Evolutionary conservation across 2,888 invertebrate species (phyloP), one percentile per base, ranked within the genome.

Genomic region (Watsonalla cultraria): DNA sequence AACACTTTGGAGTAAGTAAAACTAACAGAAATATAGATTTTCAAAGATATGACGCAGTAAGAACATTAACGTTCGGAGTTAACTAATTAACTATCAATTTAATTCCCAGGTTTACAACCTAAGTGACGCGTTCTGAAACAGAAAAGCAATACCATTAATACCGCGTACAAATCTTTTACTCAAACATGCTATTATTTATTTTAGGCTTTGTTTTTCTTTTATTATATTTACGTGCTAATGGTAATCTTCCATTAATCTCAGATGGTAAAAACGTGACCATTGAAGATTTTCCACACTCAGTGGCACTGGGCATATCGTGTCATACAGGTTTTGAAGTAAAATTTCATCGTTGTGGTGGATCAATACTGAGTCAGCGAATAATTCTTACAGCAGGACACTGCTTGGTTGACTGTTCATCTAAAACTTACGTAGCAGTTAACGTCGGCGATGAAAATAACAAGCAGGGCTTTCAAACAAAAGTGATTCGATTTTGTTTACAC

Each of bases 261-360:
- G 62, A 59, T 0, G 69, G 71, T 45, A 55, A 55, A 0, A 46
- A 55, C 8, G 50, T 64, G 5, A 15, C 52, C 2, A 66, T 68
- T 51, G 51, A 51, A 7, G 9, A 48, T 4, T 64, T 54, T 46
- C 68, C 68, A 1, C 67, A 69, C 49, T 55, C 65, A 0, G 64
- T 60, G 0, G 61, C 60, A 47, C 51, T 74, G 35, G 52, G 61
- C 46, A 53, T 73, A 47, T n/a, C 54, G 46, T 62, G 65, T 60
- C 13, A 58, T 46, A 11, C 55, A 51, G 6, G 6, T 9, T 8
- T 14, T 53, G 2, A 14, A 8, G 34, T n/a, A 8, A 11, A 0
- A 45, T 48, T 0, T 0, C 61, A n/a, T 7, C 45, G 60, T 6
- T 75, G 74, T 52, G 71, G 72, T 0, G 64, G 65, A 0, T 70